Evolutionary conservation across 2,888 invertebrate genomes (phyloP).

Genomic region (Furcula furcula): DNA sequence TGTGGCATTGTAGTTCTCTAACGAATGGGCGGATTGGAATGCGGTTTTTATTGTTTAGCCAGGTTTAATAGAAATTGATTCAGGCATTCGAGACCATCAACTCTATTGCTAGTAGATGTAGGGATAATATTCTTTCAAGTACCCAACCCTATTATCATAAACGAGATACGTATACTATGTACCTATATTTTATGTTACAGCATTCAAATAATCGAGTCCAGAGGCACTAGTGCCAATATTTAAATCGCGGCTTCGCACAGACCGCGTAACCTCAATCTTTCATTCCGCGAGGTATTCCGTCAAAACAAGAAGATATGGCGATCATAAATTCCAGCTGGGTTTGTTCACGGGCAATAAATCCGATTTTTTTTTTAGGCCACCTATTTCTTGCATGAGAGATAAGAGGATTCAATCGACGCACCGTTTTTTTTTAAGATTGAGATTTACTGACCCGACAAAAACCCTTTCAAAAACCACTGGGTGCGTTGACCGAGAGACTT

Average conservation of each 20-base stretch:
- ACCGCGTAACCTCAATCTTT: constrained; percentile 37
- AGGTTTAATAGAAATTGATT: too few species aligned
- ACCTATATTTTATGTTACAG: too few species aligned
- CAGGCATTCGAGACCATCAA: too few species aligned
- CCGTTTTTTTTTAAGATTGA: constrained; percentile 25
- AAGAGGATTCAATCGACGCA: constrained; percentile 13
- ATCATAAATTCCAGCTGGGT: constrained; percentile 37
- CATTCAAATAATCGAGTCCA: too few species aligned
- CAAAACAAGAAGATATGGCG: constrained; percentile 34
- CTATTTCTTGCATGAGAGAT: constrained; percentile 20
- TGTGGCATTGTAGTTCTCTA: too few species aligned
- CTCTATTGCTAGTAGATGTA: too few species aligned
- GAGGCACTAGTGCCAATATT: constrained; percentile 13
- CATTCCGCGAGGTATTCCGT: constrained; percentile 20
- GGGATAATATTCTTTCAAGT: too few species aligned
- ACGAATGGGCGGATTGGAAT: too few species aligned
- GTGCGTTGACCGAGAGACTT: constrained; percentile 25
- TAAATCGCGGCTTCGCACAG: constrained; percentile 24
- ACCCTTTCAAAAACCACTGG: constrained; percentile 17
- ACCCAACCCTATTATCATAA: too few species aligned
- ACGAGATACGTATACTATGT: too few species aligned
- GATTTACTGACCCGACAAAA: constrained; percentile 25
- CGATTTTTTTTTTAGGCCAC: constrained; percentile 40
- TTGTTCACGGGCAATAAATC: constrained; percentile 49
- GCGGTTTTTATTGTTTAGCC: too few species aligned